Evolutionary conservation across 2,888 invertebrate species (phyloP).

Genomic region (Arenicola marina): DNA sequence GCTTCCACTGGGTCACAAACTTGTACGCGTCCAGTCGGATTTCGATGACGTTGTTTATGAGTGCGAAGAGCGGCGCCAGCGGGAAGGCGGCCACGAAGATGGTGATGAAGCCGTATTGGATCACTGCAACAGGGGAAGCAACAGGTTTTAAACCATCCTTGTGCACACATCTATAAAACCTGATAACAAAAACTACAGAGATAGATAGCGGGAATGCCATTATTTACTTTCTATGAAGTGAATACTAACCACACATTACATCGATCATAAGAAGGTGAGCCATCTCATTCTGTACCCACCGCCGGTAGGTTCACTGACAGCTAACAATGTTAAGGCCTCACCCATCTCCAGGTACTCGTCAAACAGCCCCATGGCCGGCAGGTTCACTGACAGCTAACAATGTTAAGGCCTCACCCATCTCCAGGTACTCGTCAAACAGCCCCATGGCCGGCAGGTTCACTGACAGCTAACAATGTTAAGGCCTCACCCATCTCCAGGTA

Average conservation of each 20-base stretch:
- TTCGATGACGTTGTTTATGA: conserved; percentile 94
- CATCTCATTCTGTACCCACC: too few species aligned
- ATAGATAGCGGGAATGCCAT: background rate
- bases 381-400: conserved; percentile 15
- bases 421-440: background rate
- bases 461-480: background rate
- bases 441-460: background rate
- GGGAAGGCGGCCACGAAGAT: conserved; percentile 98
- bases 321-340: too few species aligned
- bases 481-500: conserved; percentile 58
- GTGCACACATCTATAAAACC: too few species aligned
- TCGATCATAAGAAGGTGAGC: too few species aligned
- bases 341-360: conserved; percentile 62
- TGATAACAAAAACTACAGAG: too few species aligned
- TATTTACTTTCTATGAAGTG: background rate
- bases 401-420: background rate
- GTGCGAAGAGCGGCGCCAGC: conserved; percentile 91
- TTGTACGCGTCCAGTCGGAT: conserved; percentile 95
- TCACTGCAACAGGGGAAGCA: conserved; percentile 39
- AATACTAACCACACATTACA: background rate
- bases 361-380: conserved; percentile 53
- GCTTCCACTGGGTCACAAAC: conserved; percentile 80
- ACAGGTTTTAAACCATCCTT: background rate
- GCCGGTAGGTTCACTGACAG: too few species aligned
- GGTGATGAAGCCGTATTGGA: conserved; percentile 97